Percentiles rank a stretch among this genome's conserved stretches.
Evolutionary conservation across 2,113 vertebrate genomes (phyloP).

Genomic region (Apaloderma vittatum): DNA sequence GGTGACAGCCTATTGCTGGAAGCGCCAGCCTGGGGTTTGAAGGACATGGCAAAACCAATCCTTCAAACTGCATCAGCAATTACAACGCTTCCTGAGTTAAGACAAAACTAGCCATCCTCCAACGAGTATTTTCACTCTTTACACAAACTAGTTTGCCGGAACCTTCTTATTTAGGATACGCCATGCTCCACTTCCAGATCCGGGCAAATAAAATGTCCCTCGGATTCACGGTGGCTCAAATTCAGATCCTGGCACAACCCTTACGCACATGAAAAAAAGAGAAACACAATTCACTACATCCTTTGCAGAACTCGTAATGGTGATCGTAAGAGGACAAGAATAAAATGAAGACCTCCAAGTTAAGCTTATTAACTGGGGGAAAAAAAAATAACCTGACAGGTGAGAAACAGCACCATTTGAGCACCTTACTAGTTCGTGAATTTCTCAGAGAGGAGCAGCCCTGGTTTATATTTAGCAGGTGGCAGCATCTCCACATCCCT

Average conservation of each 20-base stretch:
- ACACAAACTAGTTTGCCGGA: background rate
- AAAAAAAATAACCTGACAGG: background rate
- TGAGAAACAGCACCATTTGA: background rate
- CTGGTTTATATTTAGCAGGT: background rate
- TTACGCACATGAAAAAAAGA: accelerated
- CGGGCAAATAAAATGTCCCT: background rate
- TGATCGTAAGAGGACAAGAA: background rate
- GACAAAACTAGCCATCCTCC: background rate
- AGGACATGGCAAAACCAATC: background rate
- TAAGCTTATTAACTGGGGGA: background rate
- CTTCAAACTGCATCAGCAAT: background rate
- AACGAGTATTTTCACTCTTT: background rate
- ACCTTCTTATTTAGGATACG: background rate
- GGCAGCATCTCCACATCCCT: background rate
- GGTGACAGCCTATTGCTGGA: background rate
- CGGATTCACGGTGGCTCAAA: background rate
- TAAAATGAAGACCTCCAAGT: background rate
- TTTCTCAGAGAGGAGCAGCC: background rate
- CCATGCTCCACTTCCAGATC: too few species aligned
- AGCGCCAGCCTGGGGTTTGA: background rate
- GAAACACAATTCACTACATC: background rate
- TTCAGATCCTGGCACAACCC: background rate
- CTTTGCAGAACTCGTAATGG: background rate
- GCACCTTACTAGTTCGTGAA: accelerated
- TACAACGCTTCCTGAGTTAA: background rate